These are phyloP conservation scores for Isurus oxyrinchus DNA, from an alignment of 2,113 vertebrate species.

Conservation along the genomic window DNA sequence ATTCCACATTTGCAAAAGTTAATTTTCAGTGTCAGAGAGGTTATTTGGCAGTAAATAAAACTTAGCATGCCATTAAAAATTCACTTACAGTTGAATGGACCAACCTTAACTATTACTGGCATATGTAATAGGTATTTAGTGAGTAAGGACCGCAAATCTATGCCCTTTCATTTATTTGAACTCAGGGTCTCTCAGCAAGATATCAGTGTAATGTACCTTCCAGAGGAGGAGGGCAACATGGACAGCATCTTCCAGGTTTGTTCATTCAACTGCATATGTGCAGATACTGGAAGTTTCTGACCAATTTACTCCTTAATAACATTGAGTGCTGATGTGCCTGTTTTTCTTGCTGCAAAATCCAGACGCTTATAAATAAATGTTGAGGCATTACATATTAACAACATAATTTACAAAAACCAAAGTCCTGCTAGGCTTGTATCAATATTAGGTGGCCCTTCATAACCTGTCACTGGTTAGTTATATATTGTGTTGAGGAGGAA, in stretches of 20 bases:
- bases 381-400: not conserved
- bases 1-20: too few species aligned
- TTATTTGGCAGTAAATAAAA: too few species aligned
- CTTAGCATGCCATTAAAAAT: not conserved
- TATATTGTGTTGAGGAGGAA: constrained; percentile 10
- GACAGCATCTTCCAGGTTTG: not conserved
- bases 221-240: not conserved
- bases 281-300: not conserved
- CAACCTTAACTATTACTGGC: not conserved
- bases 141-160: not conserved
- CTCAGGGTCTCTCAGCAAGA: not conserved
- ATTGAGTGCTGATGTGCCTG: not conserved
- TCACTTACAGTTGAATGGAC: not conserved
- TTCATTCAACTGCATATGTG: not conserved
- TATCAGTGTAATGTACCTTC: not conserved
- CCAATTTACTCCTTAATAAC: not conserved
- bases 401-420: not conserved
- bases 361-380: not conserved
- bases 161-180: not conserved
- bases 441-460: not conserved
- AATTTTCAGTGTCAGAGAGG: too few species aligned
- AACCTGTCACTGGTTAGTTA: constrained; percentile 30
- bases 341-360: not conserved
- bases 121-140: not conserved
- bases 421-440: not conserved